Percentiles rank a stretch among this genome's conserved stretches.
These are phyloP conservation scores for Anguilla japonica DNA, from an alignment of 2,113 vertebrate genomes.

Conservation along the genomic window DNA sequence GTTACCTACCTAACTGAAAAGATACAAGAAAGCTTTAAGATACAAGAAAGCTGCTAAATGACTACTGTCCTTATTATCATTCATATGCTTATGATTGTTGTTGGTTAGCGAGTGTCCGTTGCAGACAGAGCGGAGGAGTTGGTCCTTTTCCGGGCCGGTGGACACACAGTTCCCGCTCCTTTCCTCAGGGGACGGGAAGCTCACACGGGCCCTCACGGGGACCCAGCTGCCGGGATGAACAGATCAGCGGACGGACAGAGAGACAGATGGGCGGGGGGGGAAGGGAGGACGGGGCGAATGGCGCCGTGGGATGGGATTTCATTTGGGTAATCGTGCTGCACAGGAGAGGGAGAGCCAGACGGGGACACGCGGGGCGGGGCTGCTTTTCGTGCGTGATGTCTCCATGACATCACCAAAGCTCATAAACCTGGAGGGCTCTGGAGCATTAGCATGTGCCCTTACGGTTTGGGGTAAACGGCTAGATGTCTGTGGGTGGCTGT, in stretches of 20 bases:
- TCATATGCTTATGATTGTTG: neutral
- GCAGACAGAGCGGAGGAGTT: neutral
- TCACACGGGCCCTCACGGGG: neutral
- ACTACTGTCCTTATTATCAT: neutral
- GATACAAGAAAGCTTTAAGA: no score
- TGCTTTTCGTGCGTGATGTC: neutral
- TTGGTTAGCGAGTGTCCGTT: neutral
- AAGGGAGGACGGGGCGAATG: neutral
- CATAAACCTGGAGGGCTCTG: neutral
- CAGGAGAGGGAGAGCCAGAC: neutral
- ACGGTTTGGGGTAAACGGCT: neutral
- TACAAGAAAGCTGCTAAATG: neutral
- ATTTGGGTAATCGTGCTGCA: neutral
- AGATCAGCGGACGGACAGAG: conserved; percentile 32
- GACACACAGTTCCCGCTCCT: no score
- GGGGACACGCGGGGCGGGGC: neutral
- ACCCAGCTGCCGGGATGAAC: conserved; percentile 23
- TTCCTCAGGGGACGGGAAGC: neutral
- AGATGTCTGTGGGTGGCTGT: neutral
- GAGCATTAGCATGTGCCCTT: neutral
- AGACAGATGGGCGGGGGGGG: conserved; percentile 22
- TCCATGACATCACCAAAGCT: neutral
- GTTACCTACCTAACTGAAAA: no score
- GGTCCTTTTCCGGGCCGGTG: no score
- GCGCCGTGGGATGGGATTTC: neutral